Base-by-base conservation (phyloP, 2,113 vertebrate species). In the Colinus virginianus region DNA sequence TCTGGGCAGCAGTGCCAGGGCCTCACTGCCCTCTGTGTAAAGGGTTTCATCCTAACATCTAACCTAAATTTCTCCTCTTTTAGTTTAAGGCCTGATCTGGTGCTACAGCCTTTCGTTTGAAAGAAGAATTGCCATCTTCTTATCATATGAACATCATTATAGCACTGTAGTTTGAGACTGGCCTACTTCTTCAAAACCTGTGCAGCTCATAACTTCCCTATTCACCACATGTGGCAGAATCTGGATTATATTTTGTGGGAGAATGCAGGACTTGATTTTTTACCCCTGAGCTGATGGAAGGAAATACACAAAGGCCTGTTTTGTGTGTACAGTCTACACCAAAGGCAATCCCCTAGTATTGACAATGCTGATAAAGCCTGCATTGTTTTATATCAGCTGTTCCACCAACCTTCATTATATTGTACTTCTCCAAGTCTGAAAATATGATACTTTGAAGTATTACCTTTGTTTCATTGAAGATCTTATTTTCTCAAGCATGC, bases 151-250 rank as follows among this genome's bases (percentile, higher is more conserved):
- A 32, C 53, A 7, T 40, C 26, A 16, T 4, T 25, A 45, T 28
- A 59, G 18, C 6, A 51, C 30, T 2, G 0, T 36, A 64, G 6
- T 12, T 84, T 45, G 42, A 58, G 6, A 9, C 16, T 48, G 28
- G 43, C 34, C 14, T 23, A 6, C 10, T 51, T 74, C 23, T 71
- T 74, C 49, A 23, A 25, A 53, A 46, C 11, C 20, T 63, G 5
- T 5, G 15, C 28, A 19, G 3, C 74, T 71, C 66, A 53, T 16
- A 81, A 6, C 30, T 81, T 12, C 61, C 62, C 43, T 17, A 0
- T 16, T 38, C 48, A 30, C 9, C 55, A 58, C 28, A 3, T 3
- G 0, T 9, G 14, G 17, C 6, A 8, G 17, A 12, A 36, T 14
- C 25, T 48, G 49, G 13, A 13, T 56, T 21, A 0, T 11, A 26